Evolutionary conservation across 2,888 invertebrate species (phyloP), one percentile per base, ranked within the genome.

Genomic region (Bombylius discolor): DNA sequence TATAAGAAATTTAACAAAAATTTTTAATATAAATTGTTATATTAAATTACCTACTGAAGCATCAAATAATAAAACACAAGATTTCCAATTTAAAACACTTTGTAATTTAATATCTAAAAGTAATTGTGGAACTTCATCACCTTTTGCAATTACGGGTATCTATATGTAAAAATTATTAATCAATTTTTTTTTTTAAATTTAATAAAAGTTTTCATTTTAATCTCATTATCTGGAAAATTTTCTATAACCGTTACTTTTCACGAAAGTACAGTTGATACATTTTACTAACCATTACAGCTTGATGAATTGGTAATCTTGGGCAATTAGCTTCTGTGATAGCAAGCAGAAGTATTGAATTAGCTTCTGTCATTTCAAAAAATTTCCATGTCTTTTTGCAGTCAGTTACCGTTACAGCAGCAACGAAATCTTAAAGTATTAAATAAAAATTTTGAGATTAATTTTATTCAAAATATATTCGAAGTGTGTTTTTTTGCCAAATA

Each of bases 271-370:
- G 23, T 23, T 23, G 3, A 23, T 23, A 23, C 23, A 23, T 23
- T 23, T 23, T 23, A 23, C 23, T 23, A 23, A 72, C 80, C 51
- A 86, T 87, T 42, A 90, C 76, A 0, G 87, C 88, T 23, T 81
- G 76, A 39, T 78, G 72, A 0, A 75, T 64, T 0, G 89, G 87
- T 51, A 91, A 70, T 46, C 91, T 78, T 0, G 89, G 85, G 68
- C 91, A 91, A 65, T 89, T 86, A 1, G 83, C 77, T 67, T 87
- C 89, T 52, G 89, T 88, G 59, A 89, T 77, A 0, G 88, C 87
- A 60, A 90, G 79, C 48, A 86, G 78, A 0, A 88, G 72, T 8
- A 89, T 74, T 56, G 82, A 79, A 63, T 85, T 82, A 58, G 79
- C 78, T 64, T 80, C 77, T 0, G 83, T 79, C 2, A 78, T 72